Conservation (phyloP, 2,797 vertebrate genomes). For the Siniperca scherzeri region DNA sequence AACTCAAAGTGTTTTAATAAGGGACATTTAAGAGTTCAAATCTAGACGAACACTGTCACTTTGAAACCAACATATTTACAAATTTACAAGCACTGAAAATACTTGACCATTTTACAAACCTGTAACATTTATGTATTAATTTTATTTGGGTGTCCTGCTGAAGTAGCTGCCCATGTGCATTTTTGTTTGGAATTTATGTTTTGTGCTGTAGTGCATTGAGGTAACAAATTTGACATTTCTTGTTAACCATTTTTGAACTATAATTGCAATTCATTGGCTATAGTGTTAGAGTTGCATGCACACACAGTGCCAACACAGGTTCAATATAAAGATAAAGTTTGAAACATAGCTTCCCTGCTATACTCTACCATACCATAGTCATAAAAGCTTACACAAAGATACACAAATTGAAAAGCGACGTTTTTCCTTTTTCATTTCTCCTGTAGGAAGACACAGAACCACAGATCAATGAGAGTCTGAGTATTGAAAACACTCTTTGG, state of each 20-base stretch:
- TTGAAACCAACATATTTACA: neutral
- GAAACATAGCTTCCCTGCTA: neutral
- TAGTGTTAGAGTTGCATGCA: neutral
- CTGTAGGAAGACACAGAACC: slow-evolving; percentile 95
- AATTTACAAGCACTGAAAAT: neutral
- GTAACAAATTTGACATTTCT: neutral
- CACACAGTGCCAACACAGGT: neutral
- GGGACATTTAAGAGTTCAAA: neutral
- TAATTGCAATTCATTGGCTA: neutral
- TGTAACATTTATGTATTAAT: neutral
- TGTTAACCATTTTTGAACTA: neutral
- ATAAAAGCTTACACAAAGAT: too few relatives aligned
- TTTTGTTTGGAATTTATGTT: neutral
- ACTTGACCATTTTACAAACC: neutral
- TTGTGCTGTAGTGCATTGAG: neutral
- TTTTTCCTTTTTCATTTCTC: slow-evolving; percentile 12
- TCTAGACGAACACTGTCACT: neutral
- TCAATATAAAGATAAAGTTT: neutral
- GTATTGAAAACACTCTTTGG: slow-evolving; percentile 97
- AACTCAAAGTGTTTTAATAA: neutral
- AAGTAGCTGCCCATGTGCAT: neutral
- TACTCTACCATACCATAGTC: neutral
- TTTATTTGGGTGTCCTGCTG: neutral
- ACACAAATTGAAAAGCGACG: neutral
- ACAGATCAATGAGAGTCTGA: slow-evolving; percentile 94